phyloP scores from a whole-genome alignment of 2,797 vertebrate species.

The Phyllotis vaccarum region DNA sequence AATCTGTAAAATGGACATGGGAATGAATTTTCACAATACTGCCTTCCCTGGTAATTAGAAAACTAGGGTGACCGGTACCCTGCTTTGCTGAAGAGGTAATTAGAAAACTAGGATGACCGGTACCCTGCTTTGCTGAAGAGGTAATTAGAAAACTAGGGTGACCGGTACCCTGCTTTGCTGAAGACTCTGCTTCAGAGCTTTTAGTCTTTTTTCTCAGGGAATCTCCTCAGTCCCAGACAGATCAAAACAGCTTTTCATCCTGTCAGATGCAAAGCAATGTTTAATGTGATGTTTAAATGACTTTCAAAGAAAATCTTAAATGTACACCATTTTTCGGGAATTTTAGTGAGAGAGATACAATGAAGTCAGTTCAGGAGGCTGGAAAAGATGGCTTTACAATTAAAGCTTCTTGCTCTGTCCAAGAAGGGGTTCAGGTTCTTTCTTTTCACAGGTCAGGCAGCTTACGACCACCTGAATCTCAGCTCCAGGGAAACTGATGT shows the following conservation, averaged over 20 bases:
- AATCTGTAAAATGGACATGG: conserved; percentile 45
- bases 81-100: conserved; percentile 35
- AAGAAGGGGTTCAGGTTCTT: not conserved
- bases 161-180: not conserved
- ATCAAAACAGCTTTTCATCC: not conserved
- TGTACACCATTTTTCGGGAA: conserved; percentile 12
- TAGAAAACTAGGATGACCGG: not conserved
- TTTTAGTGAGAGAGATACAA: not conserved
- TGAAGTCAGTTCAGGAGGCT: not conserved
- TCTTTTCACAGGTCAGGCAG: not conserved
- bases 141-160: conserved; percentile 17
- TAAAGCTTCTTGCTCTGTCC: not conserved
- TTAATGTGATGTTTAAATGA: conserved; percentile 24
- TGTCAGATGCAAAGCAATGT: not conserved
- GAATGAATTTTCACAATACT: not conserved
- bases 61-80: not conserved
- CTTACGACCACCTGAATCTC: not conserved
- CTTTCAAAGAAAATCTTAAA: not conserved
- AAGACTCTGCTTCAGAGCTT: not conserved
- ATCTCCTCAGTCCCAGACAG: not conserved
- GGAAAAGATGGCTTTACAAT: not conserved
- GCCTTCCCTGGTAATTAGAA: conserved; percentile 42
- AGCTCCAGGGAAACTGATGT: not conserved
- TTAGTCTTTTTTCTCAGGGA: not conserved
- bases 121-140: not conserved